These are phyloP conservation scores for Tricholaema leucomelas DNA, from an alignment of 2,113 vertebrate genomes.

Conservation along the genomic window DNA sequence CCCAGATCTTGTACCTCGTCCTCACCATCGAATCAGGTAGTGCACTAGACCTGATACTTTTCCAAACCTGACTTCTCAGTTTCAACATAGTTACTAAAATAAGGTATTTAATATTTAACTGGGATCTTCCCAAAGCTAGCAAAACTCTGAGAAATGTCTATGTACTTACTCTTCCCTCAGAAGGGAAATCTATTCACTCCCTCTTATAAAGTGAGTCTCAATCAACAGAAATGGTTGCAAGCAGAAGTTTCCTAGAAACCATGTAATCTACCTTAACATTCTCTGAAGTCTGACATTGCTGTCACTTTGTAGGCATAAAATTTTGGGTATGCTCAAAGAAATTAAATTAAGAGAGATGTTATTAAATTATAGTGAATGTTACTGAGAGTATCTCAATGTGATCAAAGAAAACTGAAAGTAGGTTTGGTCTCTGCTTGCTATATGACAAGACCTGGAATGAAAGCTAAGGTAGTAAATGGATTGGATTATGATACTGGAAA, in stretches of 20 bases:
- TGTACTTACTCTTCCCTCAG: background rate
- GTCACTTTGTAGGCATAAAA: background rate
- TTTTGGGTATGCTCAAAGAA: background rate
- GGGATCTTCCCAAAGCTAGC: background rate
- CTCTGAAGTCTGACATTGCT: background rate
- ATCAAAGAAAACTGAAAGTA: background rate
- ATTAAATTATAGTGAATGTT: background rate
- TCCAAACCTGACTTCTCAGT: background rate
- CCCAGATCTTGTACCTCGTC: no score
- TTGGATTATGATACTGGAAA: background rate
- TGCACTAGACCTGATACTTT: background rate
- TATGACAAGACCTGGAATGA: background rate
- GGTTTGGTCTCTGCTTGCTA: background rate
- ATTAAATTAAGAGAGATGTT: background rate
- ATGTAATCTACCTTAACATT: background rate
- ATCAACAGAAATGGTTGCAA: background rate
- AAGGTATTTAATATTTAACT: background rate
- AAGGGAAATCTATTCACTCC: background rate
- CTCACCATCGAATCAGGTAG: fast-evolving
- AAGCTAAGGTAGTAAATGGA: background rate
- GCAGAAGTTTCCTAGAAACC: background rate
- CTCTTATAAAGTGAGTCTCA: no score
- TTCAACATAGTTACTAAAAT: background rate
- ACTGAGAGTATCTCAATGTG: background rate
- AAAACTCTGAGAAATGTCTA: background rate